phyloP scores from a whole-genome alignment of 2,797 vertebrate genomes.

The Hyperoplus lanceolatus region DNA sequence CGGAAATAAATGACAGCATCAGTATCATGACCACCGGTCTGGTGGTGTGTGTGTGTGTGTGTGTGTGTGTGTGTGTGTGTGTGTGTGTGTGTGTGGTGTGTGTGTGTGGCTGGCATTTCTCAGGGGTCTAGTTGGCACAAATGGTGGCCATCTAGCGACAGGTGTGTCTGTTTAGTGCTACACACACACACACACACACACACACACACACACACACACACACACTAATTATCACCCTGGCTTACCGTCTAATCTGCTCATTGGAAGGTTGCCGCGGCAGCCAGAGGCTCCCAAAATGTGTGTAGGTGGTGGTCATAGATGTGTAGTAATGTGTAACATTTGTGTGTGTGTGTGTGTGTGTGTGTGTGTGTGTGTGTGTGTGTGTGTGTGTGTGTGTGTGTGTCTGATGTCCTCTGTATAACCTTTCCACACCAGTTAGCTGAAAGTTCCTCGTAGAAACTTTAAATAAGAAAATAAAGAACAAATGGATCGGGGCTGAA shows the following conservation, averaged over 20 bases:
- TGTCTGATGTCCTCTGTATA: slow-evolving; percentile 7
- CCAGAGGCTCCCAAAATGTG: slow-evolving; percentile 39
- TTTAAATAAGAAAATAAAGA: too few relatives aligned
- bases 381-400: neutral
- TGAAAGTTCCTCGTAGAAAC: too few relatives aligned
- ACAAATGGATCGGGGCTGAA: too few relatives aligned
- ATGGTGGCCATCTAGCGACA: slow-evolving; percentile 19
- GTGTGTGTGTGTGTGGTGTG: slow-evolving; percentile 12
- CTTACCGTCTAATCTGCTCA: slow-evolving; percentile 39
- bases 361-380: slow-evolving; percentile 7
- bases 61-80: slow-evolving; percentile 15
- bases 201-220: slow-evolving; percentile 37
- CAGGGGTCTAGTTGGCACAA: slow-evolving; percentile 38
- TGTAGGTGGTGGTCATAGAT: slow-evolving; percentile 12
- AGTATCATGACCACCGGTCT: slow-evolving; percentile 28
- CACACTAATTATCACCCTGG: slow-evolving; percentile 52
- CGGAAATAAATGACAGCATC: slow-evolving; percentile 43
- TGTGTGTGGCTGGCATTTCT: slow-evolving; percentile 28
- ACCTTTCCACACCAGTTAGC: neutral
- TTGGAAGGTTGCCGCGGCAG: slow-evolving; percentile 50
- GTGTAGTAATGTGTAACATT: neutral
- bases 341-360: slow-evolving; percentile 1
- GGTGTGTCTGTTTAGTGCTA: slow-evolving; percentile 50
- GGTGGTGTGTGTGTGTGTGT: neutral
- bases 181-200: slow-evolving; percentile 36